Base-by-base conservation (phyloP, 2,797 vertebrate genomes). In the Mus caroli region DNA sequence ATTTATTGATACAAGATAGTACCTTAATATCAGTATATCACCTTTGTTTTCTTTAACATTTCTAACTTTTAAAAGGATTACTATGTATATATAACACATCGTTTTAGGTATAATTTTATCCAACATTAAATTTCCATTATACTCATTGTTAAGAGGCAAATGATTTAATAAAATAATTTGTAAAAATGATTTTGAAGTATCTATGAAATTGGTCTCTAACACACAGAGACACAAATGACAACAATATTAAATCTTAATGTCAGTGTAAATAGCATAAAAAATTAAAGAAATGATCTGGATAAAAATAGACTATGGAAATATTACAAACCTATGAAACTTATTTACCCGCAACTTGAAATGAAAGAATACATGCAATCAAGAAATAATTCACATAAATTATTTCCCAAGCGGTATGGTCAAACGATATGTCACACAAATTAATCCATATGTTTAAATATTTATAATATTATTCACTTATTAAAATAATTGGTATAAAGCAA, bases 121-220 rank as follows among this genome's bases (percentile, higher is more conserved):
- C n/a, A 73, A 84, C 4, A 40, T 91, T 84, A 96, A 94, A 71
- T 90, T 95, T 10, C 2, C 75, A 89, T 71, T 60, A 40, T 71
- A 19, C 34, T 89, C 43, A 94, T 73, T 43, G 17, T 84, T 88
- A 80, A 94, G 62, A n/a, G 24, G 64, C 5, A 91, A 85, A 83
- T 95, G 34, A 94, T 58, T 97, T 91, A 87, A 92, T 90, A 86
- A 92, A 93, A 88, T 19, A 84, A 40, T 79, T 69, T 73, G 6
- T 64, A 62, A 52, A 94, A 90, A 60, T 95, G 31, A 82, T 97
- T 97, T 98, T 97, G 96, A 94, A 34, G 93, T 89, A 76, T 56
- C 90, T 97, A 87, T 64, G 62, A 95, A 91, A 83, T 58, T 54
- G 43, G 26, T 92, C n/a, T 83, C 14, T 0, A 78, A 28, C 20